These are phyloP conservation scores for Hemibagrus guttatus DNA, from an alignment of 2,797 vertebrate species.

Conservation along the genomic window DNA sequence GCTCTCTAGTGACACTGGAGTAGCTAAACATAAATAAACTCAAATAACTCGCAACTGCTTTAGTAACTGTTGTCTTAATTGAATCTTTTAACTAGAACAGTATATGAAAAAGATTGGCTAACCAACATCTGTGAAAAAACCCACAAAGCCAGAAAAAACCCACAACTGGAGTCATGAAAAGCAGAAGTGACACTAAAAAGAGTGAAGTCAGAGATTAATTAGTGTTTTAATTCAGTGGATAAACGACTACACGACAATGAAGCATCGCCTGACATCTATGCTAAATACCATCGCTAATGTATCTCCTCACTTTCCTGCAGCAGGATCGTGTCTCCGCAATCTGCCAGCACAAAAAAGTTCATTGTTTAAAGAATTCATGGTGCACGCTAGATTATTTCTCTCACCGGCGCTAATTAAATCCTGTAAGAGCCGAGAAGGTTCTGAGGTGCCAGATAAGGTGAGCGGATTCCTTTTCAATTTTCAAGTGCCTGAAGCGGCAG, in stretches of 20 bases:
- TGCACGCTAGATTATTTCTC: not conserved
- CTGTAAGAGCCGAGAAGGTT: not conserved
- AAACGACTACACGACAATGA: not conserved
- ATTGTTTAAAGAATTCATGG: not conserved
- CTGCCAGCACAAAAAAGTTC: not conserved
- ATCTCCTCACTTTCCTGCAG: not conserved
- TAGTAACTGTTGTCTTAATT: not conserved
- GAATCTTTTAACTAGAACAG: not conserved
- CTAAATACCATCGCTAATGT: not conserved
- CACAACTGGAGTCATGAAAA: not conserved
- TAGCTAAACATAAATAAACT: not conserved
- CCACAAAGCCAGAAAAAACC: too few species aligned
- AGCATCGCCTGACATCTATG: not conserved
- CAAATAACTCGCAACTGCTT: not conserved
- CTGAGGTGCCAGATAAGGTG: not conserved
- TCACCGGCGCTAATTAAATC: slow-evolving; percentile 16
- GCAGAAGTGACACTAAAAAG: not conserved
- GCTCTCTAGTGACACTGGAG: not conserved
- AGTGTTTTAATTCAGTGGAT: not conserved
- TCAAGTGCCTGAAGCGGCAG: not conserved
- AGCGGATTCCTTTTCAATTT: slow-evolving; percentile 3
- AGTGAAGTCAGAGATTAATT: not conserved
- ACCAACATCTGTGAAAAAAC: not conserved
- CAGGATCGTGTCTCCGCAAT: not conserved
- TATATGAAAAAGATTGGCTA: not conserved